Percentiles rank a stretch among this genome's conserved stretches.
Evolutionary conservation across 1,140 invertebrate species (phyloP).

Genomic region (Andrena cerasifolii): DNA sequence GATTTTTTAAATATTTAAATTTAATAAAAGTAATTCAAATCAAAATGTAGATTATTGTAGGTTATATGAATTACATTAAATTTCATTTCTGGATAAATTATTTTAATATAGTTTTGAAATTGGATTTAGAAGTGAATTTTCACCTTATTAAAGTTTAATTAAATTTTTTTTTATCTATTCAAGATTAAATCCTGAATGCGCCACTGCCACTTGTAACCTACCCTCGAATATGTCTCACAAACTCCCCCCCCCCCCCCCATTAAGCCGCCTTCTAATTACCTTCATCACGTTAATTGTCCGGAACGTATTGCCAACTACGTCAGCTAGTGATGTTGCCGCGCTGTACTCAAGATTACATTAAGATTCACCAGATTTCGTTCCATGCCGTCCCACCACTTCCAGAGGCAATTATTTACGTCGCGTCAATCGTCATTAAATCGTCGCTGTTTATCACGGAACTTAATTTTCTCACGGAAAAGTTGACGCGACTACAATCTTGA

Average conservation of each 20-base stretch:
- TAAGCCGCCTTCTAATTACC: conserved; percentile 11
- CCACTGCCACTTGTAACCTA: too few relatives aligned
- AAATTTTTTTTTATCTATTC: too few relatives aligned
- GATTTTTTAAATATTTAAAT: too few relatives aligned
- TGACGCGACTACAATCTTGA: too few relatives aligned
- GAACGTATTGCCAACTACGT: not conserved
- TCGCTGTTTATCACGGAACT: not conserved
- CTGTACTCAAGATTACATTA: conserved; percentile 2
- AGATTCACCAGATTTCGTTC: conserved; percentile 16
- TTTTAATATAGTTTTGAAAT: too few relatives aligned
- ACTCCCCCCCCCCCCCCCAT: not conserved
- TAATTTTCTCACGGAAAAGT: conserved; percentile 12
- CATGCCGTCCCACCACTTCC: not conserved
- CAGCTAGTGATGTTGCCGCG: not conserved
- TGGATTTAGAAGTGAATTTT: too few relatives aligned
- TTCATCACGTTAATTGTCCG: conserved; percentile 20
- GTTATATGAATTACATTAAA: too few relatives aligned
- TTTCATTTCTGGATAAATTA: too few relatives aligned
- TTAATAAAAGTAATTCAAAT: too few relatives aligned
- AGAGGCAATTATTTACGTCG: not conserved
- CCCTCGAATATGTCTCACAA: not conserved
- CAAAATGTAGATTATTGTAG: too few relatives aligned
- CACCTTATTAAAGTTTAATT: too few relatives aligned
- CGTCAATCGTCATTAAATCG: conserved; percentile 9
- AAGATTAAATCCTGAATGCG: too few relatives aligned